phyloP scores from a whole-genome alignment of 2,797 vertebrate genomes.

The Betta splendens region DNA sequence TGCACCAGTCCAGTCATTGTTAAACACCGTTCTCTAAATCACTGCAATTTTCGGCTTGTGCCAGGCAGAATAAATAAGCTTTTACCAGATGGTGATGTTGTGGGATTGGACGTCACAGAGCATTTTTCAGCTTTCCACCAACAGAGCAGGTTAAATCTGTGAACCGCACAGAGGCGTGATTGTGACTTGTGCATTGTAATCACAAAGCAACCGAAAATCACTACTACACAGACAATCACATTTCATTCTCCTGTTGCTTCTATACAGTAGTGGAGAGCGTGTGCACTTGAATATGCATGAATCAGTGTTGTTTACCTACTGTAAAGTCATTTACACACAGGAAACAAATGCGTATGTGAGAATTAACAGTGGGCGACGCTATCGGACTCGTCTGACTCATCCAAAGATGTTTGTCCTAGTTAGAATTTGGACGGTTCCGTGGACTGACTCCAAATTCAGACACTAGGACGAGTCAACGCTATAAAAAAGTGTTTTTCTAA shows the following conservation, averaged over 20 bases:
- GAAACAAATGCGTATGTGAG: too few species aligned
- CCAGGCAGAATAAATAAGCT: neutral
- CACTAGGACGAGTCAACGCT: too few species aligned
- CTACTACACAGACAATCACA: constrained; percentile 46
- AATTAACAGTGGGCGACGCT: too few species aligned
- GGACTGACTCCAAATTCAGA: too few species aligned
- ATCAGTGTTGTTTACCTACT: too few species aligned
- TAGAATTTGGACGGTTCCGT: too few species aligned
- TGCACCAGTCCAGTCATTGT: constrained; percentile 1
- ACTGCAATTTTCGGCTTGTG: constrained; percentile 8
- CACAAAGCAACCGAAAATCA: constrained; percentile 39
- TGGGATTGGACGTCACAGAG: constrained; percentile 6
- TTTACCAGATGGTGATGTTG: constrained; percentile 23
- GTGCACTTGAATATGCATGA: constrained; percentile 33
- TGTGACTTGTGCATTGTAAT: constrained; percentile 18
- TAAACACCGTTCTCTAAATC: constrained; percentile 17
- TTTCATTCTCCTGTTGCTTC: constrained; percentile 15
- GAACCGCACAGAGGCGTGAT: neutral
- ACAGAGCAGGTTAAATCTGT: constrained; percentile 27
- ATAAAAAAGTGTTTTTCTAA: too few species aligned
- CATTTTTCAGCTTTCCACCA: constrained; percentile 28
- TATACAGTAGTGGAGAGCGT: constrained; percentile 7
- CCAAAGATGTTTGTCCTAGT: too few species aligned
- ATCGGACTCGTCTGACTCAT: too few species aligned
- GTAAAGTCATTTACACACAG: too few species aligned